Conservation (phyloP, 2,113 vertebrate genomes). For the Campylomormyrus tamandua region DNA sequence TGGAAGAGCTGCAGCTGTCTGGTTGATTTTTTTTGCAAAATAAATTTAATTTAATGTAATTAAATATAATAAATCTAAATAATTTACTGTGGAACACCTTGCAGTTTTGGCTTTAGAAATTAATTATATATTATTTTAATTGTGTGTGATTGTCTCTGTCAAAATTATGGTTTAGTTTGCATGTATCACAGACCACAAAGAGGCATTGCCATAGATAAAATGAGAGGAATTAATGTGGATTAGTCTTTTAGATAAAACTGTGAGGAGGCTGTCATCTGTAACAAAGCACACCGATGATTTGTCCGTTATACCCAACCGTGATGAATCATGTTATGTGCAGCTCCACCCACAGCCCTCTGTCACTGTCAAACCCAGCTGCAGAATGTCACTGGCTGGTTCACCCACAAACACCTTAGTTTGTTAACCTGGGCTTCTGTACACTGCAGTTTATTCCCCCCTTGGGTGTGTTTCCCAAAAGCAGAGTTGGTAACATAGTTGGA, state of each 20-base stretch:
- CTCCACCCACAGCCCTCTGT: neutral
- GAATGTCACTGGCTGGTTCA: neutral
- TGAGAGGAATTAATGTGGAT: neutral
- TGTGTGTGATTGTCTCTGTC: neutral
- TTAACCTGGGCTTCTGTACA: neutral
- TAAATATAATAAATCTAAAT: neutral
- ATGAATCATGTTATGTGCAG: neutral
- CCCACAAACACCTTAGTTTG: neutral
- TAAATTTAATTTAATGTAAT: too few relatives aligned
- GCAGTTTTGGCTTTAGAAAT: neutral
- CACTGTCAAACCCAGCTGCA: neutral
- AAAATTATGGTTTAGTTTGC: neutral
- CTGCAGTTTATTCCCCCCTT: neutral
- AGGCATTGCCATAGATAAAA: conserved; percentile 22
- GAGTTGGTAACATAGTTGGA: neutral
- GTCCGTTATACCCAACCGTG: neutral
- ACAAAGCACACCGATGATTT: neutral
- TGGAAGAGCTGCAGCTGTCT: too few relatives aligned
- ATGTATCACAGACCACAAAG: neutral
- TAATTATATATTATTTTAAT: neutral
- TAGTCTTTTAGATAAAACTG: neutral
- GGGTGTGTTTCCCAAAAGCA: neutral
- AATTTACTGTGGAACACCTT: neutral
- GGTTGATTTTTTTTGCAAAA: too few relatives aligned
- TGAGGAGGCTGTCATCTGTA: neutral